Percentiles rank a stretch among this genome's conserved stretches.
phyloP scores from a whole-genome alignment of 2,888 invertebrate species.

The Sicus ferrugineus region DNA sequence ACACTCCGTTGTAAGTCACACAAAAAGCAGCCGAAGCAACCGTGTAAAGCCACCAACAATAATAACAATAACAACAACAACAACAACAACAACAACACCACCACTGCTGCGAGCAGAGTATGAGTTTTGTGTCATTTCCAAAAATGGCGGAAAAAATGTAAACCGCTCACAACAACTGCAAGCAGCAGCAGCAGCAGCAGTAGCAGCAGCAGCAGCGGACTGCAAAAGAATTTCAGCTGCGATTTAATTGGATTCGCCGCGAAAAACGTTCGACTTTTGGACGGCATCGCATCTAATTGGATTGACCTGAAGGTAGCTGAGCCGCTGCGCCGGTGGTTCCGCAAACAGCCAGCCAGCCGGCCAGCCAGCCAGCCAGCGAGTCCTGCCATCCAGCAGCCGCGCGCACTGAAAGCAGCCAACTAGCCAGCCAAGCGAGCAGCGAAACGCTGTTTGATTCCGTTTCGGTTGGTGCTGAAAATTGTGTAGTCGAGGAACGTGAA shows the following conservation, averaged over 20 bases:
- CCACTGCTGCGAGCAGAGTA: too few species aligned
- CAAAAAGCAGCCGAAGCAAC: neutral
- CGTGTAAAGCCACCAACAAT: too few species aligned
- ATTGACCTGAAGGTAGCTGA: slow-evolving; percentile 41
- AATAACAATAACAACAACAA: too few species aligned
- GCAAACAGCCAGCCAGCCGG: neutral
- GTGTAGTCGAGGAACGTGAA: neutral
- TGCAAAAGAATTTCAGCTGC: slow-evolving; percentile 19
- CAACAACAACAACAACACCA: too few species aligned
- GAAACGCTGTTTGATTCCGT: neutral
- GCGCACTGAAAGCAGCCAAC: neutral
- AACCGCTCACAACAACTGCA: neutral
- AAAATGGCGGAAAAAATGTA: slow-evolving; percentile 46
- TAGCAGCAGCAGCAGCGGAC: slow-evolving; percentile 31
- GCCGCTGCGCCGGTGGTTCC: neutral
- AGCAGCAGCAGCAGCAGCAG: neutral
- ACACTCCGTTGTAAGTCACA: slow-evolving; percentile 36
- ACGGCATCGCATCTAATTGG: slow-evolving; percentile 47
- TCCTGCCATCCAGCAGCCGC: too few species aligned
- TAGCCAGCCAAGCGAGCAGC: too few species aligned
- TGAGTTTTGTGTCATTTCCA: slow-evolving; percentile 50
- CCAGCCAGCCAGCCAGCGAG: too few species aligned
- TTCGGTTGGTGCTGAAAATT: neutral
- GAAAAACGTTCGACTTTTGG: slow-evolving; percentile 35
- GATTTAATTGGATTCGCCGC: slow-evolving; percentile 56